Base-by-base conservation (phyloP, 1,140 invertebrate genomes). In the Aculops lycopersici region DNA sequence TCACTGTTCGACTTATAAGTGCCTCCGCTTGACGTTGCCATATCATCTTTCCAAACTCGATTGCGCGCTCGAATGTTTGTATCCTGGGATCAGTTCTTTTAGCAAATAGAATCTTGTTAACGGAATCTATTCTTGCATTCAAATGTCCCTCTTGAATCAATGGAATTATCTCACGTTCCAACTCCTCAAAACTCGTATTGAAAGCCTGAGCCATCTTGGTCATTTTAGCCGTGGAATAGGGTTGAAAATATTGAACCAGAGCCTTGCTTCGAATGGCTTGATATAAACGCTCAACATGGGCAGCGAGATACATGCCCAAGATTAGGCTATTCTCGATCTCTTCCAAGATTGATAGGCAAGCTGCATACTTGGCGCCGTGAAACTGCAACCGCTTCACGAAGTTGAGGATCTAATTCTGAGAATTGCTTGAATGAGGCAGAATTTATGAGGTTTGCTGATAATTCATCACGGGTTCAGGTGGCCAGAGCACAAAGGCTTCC, bases 381-480 rank as follows among this genome's bases (percentile, higher is more conserved):
- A 97, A 98, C 62, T 84, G 86, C 78, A 47, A 97, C 80, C 49
- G 95, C 84, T 58, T 97, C 90, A 48, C 90, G 65, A 45, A 97
- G 60, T 53, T 90, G 83, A 21, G 88, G 88, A 54, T 97, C 90
- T 49, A 94, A 65, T 63, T 97, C 92, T 49, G 97, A 59, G 53
- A 95, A 97, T 46, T 94, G 66, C 64, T 95, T 94, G 60, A 95
- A 97, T 38, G 80, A 84, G 61, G 65, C 67, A 61, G 78, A 90
- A 54, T 77, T 73, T 56, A 95, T 84, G 37, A 98, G 83, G 62
- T 81, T 69, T 55, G 83, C 84, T 52, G 92, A 79, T 43, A 98
- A 60, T 56, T 95, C 86, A 41, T 72, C 71, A 37, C 90, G 67
- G 55, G 88, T 80, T 56, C 84, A 95, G 0, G 86, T 90, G 35